phyloP scores from a whole-genome alignment of 2,888 invertebrate species.

The Drosophila putrida region DNA sequence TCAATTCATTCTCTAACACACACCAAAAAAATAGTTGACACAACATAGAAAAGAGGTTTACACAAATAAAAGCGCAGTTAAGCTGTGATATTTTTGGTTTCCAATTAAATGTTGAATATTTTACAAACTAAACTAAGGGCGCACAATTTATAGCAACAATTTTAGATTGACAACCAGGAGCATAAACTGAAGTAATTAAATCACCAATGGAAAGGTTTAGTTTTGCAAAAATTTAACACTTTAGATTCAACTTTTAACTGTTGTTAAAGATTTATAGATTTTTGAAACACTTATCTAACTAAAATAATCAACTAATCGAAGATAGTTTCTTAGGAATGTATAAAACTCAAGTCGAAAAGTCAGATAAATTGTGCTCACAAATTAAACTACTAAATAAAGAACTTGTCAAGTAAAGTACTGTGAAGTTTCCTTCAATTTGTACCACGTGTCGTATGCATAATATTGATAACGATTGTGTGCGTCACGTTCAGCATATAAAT shows the following conservation, averaged over 20 bases:
- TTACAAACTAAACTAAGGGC: conserved; percentile 18
- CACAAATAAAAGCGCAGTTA: conserved; percentile 21
- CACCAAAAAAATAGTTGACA: conserved; percentile 12
- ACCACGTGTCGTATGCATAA: conserved; percentile 56
- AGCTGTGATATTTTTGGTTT: conserved; percentile 29
- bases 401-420: not conserved
- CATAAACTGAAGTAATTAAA: not conserved
- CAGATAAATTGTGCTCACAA: not conserved
- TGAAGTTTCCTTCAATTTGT: conserved; percentile 41
- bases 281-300: not conserved
- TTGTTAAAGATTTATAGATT: too few relatives aligned
- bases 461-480: conserved; percentile 37
- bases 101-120: conserved; percentile 33
- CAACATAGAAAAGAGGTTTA: not conserved
- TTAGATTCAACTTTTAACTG: too few relatives aligned
- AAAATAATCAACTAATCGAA: not conserved
- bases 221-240: too few relatives aligned
- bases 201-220: too few relatives aligned
- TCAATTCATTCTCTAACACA: conserved; percentile 25
- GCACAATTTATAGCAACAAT: conserved; percentile 15
- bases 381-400: conserved; percentile 6
- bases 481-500: conserved; percentile 83
- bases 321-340: not conserved
- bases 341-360: not conserved
- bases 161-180: not conserved